Evolutionary conservation across 2,797 vertebrate species (phyloP), one percentile per base, ranked within the genome.

Genomic region (Clarias laeviceps): DNA sequence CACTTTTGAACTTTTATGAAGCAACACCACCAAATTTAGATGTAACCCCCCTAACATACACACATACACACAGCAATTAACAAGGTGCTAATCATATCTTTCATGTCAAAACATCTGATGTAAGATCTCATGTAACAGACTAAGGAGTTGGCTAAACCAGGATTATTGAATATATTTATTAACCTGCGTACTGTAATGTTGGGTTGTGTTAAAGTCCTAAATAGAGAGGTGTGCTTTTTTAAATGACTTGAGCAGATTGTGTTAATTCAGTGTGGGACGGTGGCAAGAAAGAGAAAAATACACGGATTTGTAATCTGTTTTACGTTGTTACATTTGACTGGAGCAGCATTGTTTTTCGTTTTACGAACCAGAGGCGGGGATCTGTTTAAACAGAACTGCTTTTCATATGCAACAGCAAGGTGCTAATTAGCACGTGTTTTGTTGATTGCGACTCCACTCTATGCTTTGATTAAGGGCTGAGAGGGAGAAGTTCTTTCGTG

Each of bases 381-480:
- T 62, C 56, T 29, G 91, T 84, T 90, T 95, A 93, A 94, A 94
- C 90, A 93, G 93, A 88, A 90, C 84, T 61, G 76, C 92, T 92
- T 86, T 95, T 95, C 90, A 91, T 91, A 94, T 95, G 94, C 93
- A 93, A 92, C 94, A 93, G 89, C 9, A 85, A 90, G 92, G 94
- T 94, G 93, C 93, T 96, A 94, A 96, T 96, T 95, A 96, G 93
- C 95, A 94, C 93, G 92, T 93, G 91, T 70, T 88, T 94, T 96
- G 95, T 96, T 92, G 94, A 96, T 95, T 95, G 94, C 88, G 81
- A 88, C 90, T 91, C 91, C 91, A 92, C 80, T 88, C 89, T 87
- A 87, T 86, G 89, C 93, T 94, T 95, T 95, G 93, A 95, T 95
- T 94, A 94, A 91, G 92, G 92, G 91, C 94, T 94, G 89, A 86